These are phyloP conservation scores for Phrynocephalus guinanensis DNA, from an alignment of 2,797 vertebrate genomes.

Conservation along the genomic window DNA sequence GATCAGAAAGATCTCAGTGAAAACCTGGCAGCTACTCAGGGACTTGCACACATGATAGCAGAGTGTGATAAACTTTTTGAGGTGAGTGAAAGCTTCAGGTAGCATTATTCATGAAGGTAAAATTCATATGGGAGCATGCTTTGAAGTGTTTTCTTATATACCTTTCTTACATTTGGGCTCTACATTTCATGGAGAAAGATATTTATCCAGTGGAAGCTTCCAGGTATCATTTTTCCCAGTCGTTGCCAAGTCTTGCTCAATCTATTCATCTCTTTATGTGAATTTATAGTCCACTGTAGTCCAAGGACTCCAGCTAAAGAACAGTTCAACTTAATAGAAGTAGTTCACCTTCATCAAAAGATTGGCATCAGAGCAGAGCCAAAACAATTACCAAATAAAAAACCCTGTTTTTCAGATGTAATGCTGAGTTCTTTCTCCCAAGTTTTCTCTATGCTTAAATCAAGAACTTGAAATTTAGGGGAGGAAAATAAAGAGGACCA, in stretches of 20 bases:
- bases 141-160: constrained; percentile 56
- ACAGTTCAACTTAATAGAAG: not conserved
- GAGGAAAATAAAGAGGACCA: not conserved
- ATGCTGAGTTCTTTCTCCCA: not conserved
- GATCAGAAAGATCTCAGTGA: constrained; percentile 99
- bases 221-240: constrained; percentile 45
- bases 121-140: constrained; percentile 52
- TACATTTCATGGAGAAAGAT: constrained; percentile 38
- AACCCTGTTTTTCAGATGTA: not conserved
- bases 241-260: not conserved
- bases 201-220: constrained; percentile 53
- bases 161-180: constrained; percentile 50
- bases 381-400: not conserved
- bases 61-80: constrained; percentile 96
- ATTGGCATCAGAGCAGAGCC: not conserved
- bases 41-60: constrained; percentile 96
- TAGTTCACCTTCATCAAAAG: not conserved
- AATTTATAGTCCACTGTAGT: not conserved
- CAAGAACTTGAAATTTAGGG: not conserved
- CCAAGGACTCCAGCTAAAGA: not conserved
- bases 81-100: constrained; percentile 79
- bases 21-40: constrained; percentile 95
- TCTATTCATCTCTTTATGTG: not conserved
- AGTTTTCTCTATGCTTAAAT: not conserved
- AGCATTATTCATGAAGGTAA: constrained; percentile 65